These are phyloP conservation scores for Muscicapa striata DNA, from an alignment of 2,797 vertebrate species.

Conservation along the genomic window DNA sequence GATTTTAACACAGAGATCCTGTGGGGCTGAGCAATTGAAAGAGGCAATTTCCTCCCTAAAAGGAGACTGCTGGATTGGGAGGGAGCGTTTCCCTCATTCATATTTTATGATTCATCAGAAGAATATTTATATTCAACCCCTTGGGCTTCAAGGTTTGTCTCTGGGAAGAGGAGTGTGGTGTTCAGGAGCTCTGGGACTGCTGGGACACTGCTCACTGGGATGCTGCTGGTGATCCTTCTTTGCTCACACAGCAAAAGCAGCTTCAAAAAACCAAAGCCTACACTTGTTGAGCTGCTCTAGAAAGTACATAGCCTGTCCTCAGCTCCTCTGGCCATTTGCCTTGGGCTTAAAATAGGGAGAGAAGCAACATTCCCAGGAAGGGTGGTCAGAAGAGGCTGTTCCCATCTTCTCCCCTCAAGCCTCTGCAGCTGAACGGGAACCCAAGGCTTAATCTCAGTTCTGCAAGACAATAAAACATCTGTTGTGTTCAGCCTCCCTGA, in stretches of 20 bases:
- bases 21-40: not conserved
- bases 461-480: conserved; percentile 49
- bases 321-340: not conserved
- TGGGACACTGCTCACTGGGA: fast-evolving
- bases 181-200: not conserved
- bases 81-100: conserved; percentile 1
- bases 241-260: fast-evolving
- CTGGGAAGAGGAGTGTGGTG: not conserved
- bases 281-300: not conserved
- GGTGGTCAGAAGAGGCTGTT: not conserved
- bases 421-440: not conserved
- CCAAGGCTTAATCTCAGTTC: not conserved
- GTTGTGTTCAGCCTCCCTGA: conserved; percentile 35
- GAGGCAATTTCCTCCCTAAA: not conserved
- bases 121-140: not conserved
- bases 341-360: conserved; percentile 3
- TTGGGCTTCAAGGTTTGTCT: not conserved
- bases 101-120: not conserved
- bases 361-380: not conserved
- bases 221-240: not conserved
- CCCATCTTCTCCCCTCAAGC: not conserved
- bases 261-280: not conserved
- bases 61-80: not conserved
- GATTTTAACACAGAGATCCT: not conserved
- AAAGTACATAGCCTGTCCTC: not conserved